phyloP scores from a whole-genome alignment of 2,113 vertebrate species.

The Dromiciops gliroides region DNA sequence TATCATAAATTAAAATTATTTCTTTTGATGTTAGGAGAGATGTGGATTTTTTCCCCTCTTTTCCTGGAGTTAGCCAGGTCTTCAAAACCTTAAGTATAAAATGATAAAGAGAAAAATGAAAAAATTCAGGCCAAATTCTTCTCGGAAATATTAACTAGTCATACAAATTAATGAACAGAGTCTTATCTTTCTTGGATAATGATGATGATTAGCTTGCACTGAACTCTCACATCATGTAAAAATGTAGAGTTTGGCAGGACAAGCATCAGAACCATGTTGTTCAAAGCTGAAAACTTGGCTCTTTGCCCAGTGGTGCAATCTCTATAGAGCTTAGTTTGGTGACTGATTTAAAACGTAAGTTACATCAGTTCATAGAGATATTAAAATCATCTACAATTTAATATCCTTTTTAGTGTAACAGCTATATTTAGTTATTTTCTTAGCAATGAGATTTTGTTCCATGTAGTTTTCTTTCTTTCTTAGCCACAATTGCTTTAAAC shows the following conservation, averaged over 20 bases:
- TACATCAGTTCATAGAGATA: background rate
- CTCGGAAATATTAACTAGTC: slow-evolving; percentile 1
- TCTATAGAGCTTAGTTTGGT: background rate
- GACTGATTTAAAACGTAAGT: slow-evolving; percentile 39
- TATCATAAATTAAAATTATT: background rate
- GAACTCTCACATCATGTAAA: background rate
- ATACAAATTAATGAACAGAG: slow-evolving; percentile 3
- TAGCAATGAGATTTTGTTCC: background rate
- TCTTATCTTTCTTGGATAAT: slow-evolving; percentile 36
- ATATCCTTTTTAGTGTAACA: background rate
- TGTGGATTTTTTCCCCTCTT: background rate
- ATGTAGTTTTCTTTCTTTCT: background rate
- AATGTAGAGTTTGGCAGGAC: background rate
- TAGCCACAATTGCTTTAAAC: background rate
- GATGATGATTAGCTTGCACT: background rate
- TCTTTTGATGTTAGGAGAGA: background rate
- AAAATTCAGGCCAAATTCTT: slow-evolving; percentile 11
- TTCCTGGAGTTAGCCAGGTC: slow-evolving; percentile 4
- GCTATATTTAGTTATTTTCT: slow-evolving; percentile 9
- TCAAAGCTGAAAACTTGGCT: slow-evolving; percentile 2
- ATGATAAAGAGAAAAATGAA: slow-evolving; percentile 5
- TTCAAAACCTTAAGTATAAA: slow-evolving; percentile 8
- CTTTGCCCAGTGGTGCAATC: background rate
- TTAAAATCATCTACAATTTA: background rate
- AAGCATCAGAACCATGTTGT: background rate